These are phyloP conservation scores for Pseudomugil gertrudae DNA, from an alignment of 2,797 vertebrate species.

Conservation along the genomic window DNA sequence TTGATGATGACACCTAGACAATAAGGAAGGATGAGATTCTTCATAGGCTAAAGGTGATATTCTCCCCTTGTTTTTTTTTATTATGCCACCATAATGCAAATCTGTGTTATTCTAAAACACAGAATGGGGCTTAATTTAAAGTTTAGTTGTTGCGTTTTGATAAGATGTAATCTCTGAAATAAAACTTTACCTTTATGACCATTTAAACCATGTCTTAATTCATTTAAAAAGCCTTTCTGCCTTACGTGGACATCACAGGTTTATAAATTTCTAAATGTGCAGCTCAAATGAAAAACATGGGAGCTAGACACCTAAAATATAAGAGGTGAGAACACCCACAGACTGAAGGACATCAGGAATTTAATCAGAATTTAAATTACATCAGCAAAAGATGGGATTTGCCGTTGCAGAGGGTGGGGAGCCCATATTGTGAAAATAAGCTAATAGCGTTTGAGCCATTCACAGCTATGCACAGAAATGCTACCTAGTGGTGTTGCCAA, in stretches of 20 bases:
- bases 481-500: constrained; percentile 48
- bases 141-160: constrained; percentile 36
- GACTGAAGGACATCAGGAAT: constrained; percentile 80
- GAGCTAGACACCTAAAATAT: constrained; percentile 46
- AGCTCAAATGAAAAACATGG: constrained; percentile 28
- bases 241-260: constrained; percentile 6
- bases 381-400: constrained; percentile 77
- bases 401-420: constrained; percentile 29
- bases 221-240: constrained; percentile 27
- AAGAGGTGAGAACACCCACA: constrained; percentile 38
- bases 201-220: constrained; percentile 44
- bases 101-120: constrained; percentile 34
- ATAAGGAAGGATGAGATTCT: constrained; percentile 47
- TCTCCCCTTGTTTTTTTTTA: constrained; percentile 33
- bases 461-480: constrained; percentile 60
- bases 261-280: constrained; percentile 35
- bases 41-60: constrained; percentile 38
- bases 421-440: constrained; percentile 69
- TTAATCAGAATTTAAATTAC: constrained; percentile 84
- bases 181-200: constrained; percentile 40
- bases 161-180: constrained; percentile 42
- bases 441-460: constrained; percentile 73
- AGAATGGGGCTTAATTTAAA: constrained; percentile 8
- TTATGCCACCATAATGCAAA: constrained; percentile 48
- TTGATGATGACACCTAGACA: constrained; percentile 57